phyloP scores from a whole-genome alignment of 2,888 invertebrate genomes.

The Apotomis capreana region DNA sequence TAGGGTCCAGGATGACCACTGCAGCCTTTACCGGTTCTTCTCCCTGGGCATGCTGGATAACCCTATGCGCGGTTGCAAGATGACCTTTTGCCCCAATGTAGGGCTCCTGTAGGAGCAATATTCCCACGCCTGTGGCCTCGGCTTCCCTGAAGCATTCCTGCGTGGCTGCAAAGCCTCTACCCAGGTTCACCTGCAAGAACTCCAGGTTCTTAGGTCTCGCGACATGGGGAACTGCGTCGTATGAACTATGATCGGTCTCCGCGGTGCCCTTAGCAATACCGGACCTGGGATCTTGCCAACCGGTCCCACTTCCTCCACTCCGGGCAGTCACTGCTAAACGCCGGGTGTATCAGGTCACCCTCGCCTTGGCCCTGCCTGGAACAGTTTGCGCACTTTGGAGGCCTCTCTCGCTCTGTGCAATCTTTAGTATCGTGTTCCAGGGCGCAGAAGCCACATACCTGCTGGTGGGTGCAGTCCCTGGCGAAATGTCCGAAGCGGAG shows the following conservation, averaged over 20 bases:
- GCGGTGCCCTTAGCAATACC: slow-evolving; percentile 38
- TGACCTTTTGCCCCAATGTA: slow-evolving; percentile 22
- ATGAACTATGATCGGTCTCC: too few relatives aligned
- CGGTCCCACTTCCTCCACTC: background rate
- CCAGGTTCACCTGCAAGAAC: slow-evolving; percentile 1
- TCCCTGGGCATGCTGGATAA: background rate
- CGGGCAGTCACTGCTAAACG: background rate
- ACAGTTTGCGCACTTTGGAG: too few relatives aligned
- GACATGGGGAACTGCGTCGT: too few relatives aligned
- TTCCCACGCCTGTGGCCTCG: background rate
- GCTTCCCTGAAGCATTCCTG: too few relatives aligned
- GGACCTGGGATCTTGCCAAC: background rate
- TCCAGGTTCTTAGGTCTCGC: too few relatives aligned
- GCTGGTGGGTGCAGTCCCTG: background rate
- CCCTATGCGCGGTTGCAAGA: background rate
- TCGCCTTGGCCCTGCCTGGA: background rate
- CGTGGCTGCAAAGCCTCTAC: background rate
- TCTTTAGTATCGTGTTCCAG: background rate
- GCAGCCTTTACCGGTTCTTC: slow-evolving; percentile 16
- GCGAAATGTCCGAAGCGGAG: slow-evolving; percentile 1
- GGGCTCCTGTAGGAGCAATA: slow-evolving; percentile 24
- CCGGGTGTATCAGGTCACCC: too few relatives aligned
- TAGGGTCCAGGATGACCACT: background rate
- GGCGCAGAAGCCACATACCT: background rate
- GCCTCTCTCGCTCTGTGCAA: background rate